Conservation (phyloP, 1,140 invertebrate genomes). For the Spodoptera frugiperda region DNA sequence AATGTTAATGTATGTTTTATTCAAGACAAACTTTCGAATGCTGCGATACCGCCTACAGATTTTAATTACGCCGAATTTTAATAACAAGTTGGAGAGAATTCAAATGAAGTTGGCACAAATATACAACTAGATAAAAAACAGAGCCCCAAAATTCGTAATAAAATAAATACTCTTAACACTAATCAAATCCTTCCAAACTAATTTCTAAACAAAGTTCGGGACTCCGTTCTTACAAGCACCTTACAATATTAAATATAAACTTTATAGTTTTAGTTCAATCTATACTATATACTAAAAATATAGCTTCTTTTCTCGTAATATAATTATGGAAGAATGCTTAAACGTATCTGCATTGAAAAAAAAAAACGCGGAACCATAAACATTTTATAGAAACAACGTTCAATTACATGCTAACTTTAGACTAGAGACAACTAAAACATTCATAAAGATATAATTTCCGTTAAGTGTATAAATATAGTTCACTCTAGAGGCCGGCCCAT, state of each 20-base stretch:
- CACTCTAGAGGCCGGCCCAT: constrained; percentile 65
- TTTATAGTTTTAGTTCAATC: constrained; percentile 57
- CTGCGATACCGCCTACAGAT: constrained; percentile 26
- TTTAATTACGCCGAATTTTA: constrained; percentile 25
- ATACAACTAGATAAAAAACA: constrained; percentile 66
- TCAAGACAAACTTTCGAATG: constrained; percentile 46
- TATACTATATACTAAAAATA: constrained; percentile 72
- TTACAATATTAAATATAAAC: constrained; percentile 65
- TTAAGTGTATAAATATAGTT: constrained; percentile 70
- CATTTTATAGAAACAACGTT: constrained; percentile 55
- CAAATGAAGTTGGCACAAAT: constrained; percentile 78
- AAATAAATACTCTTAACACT: constrained; percentile 78
- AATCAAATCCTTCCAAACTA: constrained; percentile 78
- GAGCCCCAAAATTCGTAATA: constrained; percentile 62
- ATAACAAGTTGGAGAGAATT: constrained; percentile 35
- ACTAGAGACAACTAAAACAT: constrained; percentile 82
- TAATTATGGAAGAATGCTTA: constrained; percentile 77
- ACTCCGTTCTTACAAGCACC: constrained; percentile 74
- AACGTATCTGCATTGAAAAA: constrained; percentile 68
- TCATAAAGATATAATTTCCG: constrained; percentile 71
- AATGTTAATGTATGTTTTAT: constrained; percentile 53
- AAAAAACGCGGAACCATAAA: constrained; percentile 64
- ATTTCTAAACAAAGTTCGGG: constrained; percentile 65
- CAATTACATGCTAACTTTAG: constrained; percentile 69
- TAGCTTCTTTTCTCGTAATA: constrained; percentile 72